A percentile compares a stretch with the other conserved stretches of the same genome.
Conservation (phyloP, 2,113 vertebrate species). For the Meriones unguiculatus region DNA sequence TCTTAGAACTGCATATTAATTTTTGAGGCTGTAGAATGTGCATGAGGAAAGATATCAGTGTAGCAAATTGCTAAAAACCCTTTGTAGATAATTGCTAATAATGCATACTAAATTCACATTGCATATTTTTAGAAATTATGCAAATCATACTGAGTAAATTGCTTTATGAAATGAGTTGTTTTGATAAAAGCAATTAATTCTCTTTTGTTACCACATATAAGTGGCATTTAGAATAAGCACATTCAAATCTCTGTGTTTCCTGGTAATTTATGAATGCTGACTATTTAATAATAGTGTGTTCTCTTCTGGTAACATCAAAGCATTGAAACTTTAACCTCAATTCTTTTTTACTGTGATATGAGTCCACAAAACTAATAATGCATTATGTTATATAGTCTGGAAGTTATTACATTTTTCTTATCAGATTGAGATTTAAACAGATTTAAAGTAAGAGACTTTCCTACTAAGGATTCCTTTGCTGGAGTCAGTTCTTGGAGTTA, state of each 20-base stretch:
- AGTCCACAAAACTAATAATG: slow-evolving; percentile 42
- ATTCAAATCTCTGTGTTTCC: slow-evolving; percentile 62
- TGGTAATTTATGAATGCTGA: slow-evolving; percentile 65
- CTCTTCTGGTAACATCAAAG: slow-evolving; percentile 55
- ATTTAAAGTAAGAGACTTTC: background rate
- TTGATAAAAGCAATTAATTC: slow-evolving; percentile 83
- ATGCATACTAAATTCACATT: slow-evolving; percentile 82
- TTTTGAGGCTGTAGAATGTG: slow-evolving; percentile 58
- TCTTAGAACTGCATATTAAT: slow-evolving; percentile 68
- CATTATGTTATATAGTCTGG: background rate
- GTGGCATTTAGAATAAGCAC: slow-evolving; percentile 59
- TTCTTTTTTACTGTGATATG: background rate
- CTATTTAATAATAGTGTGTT: slow-evolving; percentile 69
- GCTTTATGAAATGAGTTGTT: slow-evolving; percentile 77
- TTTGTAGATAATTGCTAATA: slow-evolving; percentile 84
- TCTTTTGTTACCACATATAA: slow-evolving; percentile 73
- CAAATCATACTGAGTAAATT: slow-evolving; percentile 84
- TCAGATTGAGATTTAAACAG: slow-evolving; percentile 30
- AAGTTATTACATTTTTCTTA: slow-evolving; percentile 62
- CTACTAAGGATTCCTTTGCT: background rate
- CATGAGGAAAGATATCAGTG: slow-evolving; percentile 67
- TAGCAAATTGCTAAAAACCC: slow-evolving; percentile 73
- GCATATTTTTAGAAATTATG: slow-evolving; percentile 82
- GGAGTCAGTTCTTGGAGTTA: background rate
- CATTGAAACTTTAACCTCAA: slow-evolving; percentile 11